These are phyloP conservation scores for Knipowitschia caucasica DNA, from an alignment of 2,797 vertebrate genomes.

Conservation along the genomic window DNA sequence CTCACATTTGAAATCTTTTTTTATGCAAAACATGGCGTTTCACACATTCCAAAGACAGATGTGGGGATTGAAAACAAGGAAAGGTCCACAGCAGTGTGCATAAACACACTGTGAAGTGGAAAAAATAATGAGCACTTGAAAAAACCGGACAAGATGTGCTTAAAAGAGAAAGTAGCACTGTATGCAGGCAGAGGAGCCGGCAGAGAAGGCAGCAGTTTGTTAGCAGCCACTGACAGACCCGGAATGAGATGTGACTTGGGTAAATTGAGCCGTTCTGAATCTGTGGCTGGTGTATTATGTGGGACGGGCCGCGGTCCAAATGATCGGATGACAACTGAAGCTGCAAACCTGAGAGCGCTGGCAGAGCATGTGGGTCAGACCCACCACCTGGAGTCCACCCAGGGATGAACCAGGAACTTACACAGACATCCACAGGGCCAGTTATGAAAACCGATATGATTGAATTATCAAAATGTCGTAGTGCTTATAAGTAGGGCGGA, in stretches of 20 bases:
- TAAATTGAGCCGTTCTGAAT: constrained; percentile 54
- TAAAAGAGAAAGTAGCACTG: constrained; percentile 27
- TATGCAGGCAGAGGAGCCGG: constrained; percentile 18
- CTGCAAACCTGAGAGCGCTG: constrained; percentile 43
- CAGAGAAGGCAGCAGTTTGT: constrained; percentile 28
- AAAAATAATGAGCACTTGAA: constrained; percentile 11
- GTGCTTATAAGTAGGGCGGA: neutral
- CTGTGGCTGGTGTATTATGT: constrained; percentile 50
- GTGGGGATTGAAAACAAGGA: constrained; percentile 13
- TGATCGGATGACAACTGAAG: constrained; percentile 57
- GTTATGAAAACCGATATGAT: neutral
- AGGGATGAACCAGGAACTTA: constrained; percentile 21
- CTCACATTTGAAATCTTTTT: constrained; percentile 38
- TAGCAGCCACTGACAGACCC: constrained; percentile 46
- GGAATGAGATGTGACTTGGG: constrained; percentile 56
- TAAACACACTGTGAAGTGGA: neutral
- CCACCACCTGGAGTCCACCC: constrained; percentile 40
- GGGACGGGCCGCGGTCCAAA: constrained; percentile 34
- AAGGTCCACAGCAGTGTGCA: constrained; percentile 25
- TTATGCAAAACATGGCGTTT: constrained; percentile 41
- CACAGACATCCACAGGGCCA: constrained; percentile 11
- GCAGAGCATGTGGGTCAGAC: constrained; percentile 52
- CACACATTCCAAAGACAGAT: constrained; percentile 19
- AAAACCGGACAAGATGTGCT: constrained; percentile 8
- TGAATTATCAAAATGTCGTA: neutral